These are phyloP conservation scores for Lutra lutra DNA, from an alignment of 2,797 vertebrate species.

Conservation along the genomic window DNA sequence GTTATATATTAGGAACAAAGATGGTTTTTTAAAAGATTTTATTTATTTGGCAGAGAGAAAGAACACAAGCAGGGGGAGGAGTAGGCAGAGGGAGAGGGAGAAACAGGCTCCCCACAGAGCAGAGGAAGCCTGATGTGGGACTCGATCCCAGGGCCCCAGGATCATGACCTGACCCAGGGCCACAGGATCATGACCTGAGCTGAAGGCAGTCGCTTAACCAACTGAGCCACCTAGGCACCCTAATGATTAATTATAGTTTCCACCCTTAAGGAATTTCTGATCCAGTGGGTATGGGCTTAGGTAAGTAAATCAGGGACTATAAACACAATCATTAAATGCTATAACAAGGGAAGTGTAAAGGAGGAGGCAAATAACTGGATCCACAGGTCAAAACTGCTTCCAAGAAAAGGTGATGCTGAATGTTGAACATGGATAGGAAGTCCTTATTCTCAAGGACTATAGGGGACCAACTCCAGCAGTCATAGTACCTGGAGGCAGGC, in stretches of 20 bases:
- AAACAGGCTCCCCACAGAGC: too few species aligned
- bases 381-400: background rate
- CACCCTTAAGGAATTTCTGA: conserved; percentile 10
- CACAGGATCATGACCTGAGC: too few species aligned
- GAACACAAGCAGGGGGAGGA: too few species aligned
- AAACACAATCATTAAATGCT: background rate
- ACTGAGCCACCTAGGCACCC: too few species aligned
- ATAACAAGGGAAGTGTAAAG: background rate
- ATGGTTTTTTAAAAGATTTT: background rate
- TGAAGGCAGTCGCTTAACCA: too few species aligned
- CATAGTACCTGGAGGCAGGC: background rate
- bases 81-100: too few species aligned
- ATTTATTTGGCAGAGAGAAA: too few species aligned
- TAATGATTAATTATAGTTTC: background rate
- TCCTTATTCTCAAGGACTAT: background rate
- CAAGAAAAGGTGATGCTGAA: background rate
- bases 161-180: too few species aligned
- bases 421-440: background rate
- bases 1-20: conserved; percentile 32
- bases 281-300: background rate
- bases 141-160: too few species aligned
- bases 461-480: background rate
- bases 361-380: background rate
- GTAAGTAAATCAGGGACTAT: background rate
- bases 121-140: too few species aligned